These are phyloP conservation scores for Aphodius sticticus DNA, from an alignment of 2,888 invertebrate species.

Conservation along the genomic window DNA sequence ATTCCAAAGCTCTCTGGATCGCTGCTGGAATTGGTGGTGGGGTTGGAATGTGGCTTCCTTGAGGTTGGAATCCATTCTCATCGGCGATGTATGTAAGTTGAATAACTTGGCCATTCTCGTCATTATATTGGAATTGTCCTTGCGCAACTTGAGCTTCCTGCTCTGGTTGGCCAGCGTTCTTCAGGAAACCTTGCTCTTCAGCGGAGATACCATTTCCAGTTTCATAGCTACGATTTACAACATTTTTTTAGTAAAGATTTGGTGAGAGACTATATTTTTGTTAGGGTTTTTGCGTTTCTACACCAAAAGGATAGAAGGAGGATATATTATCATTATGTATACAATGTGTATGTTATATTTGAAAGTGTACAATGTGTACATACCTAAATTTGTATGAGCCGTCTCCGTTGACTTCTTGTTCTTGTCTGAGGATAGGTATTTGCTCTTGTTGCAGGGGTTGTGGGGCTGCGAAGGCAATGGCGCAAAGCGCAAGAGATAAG, in stretches of 20 bases:
- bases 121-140: slow-evolving; percentile 68
- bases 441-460: slow-evolving; percentile 64
- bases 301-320: neutral
- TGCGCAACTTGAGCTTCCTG: slow-evolving; percentile 65
- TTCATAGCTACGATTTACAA: slow-evolving; percentile 59
- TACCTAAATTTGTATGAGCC: slow-evolving; percentile 70
- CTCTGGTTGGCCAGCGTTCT: slow-evolving; percentile 64
- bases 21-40: slow-evolving; percentile 75
- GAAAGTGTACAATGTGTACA: neutral
- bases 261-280: neutral
- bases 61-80: slow-evolving; percentile 75
- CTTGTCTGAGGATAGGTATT: slow-evolving; percentile 72
- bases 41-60: slow-evolving; percentile 68
- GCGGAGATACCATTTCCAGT: slow-evolving; percentile 68
- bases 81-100: slow-evolving; percentile 71
- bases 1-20: slow-evolving; percentile 72
- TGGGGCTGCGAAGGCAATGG: slow-evolving; percentile 46
- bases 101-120: slow-evolving; percentile 62
- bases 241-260: neutral
- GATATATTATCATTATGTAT: neutral
- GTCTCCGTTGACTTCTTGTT: slow-evolving; percentile 73
- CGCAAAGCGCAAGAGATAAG: slow-evolving; percentile 38
- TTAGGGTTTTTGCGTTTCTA: neutral
- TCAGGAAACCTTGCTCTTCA: slow-evolving; percentile 67
- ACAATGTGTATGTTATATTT: neutral